These are phyloP conservation scores for Aplodontia rufa DNA, from an alignment of 2,113 vertebrate genomes.

Conservation along the genomic window DNA sequence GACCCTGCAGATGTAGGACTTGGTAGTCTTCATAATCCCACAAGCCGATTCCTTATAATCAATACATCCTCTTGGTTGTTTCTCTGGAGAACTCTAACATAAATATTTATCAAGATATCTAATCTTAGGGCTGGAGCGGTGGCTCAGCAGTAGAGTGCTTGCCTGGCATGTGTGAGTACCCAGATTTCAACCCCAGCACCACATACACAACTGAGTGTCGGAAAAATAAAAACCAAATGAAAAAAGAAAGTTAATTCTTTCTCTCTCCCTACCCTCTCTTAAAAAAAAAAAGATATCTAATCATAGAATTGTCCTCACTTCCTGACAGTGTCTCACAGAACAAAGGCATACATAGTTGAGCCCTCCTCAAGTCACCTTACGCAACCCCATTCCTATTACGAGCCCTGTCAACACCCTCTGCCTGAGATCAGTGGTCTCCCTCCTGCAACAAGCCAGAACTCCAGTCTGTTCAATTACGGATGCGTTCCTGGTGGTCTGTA, in stretches of 20 bases:
- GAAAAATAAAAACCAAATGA: no score
- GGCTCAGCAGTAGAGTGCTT: no score
- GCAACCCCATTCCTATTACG: not conserved
- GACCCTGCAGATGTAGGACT: not conserved
- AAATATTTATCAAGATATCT: not conserved
- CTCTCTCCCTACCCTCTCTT: no score
- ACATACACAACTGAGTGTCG: no score
- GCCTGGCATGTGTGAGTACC: no score
- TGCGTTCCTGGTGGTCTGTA: not conserved
- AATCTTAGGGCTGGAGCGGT: not conserved
- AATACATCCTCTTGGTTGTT: not conserved
- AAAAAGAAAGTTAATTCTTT: no score
- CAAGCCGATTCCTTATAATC: not conserved
- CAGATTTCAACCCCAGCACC: no score
- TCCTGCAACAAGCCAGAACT: not conserved
- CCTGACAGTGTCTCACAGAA: not conserved
- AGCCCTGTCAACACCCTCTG: not conserved
- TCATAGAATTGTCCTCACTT: not conserved
- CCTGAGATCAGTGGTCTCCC: not conserved
- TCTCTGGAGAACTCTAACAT: not conserved
- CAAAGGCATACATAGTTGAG: not conserved
- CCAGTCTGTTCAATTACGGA: not conserved
- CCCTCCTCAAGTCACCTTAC: not conserved
- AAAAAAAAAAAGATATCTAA: not conserved
- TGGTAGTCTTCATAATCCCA: not conserved